A percentile compares a stretch with the other conserved stretches of the same genome.
phyloP scores from a whole-genome alignment of 2,797 vertebrate species.

The Botia kubotai region DNA sequence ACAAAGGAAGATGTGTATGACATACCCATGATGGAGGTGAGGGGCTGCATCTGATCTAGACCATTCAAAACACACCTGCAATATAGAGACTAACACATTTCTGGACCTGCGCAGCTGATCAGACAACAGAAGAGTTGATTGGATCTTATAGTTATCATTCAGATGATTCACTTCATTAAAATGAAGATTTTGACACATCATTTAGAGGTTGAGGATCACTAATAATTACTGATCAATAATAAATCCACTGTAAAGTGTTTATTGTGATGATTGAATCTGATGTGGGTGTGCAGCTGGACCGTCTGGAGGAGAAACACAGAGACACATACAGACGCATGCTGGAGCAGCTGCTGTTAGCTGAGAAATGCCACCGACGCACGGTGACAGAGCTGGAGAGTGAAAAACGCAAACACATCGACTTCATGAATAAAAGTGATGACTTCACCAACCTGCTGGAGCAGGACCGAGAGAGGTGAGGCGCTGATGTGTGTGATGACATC shows the following conservation, averaged over 20 bases:
- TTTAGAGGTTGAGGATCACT: no score
- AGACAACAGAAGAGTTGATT: no score
- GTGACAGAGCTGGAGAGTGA: slow-evolving; percentile 91
- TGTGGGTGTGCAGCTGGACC: slow-evolving; percentile 85
- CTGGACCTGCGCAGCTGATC: neutral
- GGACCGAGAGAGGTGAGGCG: slow-evolving; percentile 90
- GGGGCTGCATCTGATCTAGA: neutral
- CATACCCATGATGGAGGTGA: slow-evolving; percentile 92
- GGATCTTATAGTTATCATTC: no score
- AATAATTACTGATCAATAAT: no score
- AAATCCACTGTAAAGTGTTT: no score
- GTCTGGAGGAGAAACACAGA: slow-evolving; percentile 91
- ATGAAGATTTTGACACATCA: no score
- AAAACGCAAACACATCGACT: slow-evolving; percentile 92
- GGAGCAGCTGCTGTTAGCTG: slow-evolving; percentile 94
- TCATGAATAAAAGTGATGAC: slow-evolving; percentile 97
- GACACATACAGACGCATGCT: slow-evolving; percentile 96
- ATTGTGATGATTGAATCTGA: no score
- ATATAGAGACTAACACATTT: neutral
- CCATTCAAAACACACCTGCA: neutral
- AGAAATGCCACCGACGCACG: slow-evolving; percentile 93
- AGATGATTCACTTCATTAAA: no score
- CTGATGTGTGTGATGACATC: neutral
- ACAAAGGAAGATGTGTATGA: slow-evolving; percentile 87
- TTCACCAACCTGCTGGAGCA: slow-evolving; percentile 97